These are phyloP conservation scores for Piezodorus guildinii DNA, from an alignment of 1,140 invertebrate genomes.

Conservation along the genomic window DNA sequence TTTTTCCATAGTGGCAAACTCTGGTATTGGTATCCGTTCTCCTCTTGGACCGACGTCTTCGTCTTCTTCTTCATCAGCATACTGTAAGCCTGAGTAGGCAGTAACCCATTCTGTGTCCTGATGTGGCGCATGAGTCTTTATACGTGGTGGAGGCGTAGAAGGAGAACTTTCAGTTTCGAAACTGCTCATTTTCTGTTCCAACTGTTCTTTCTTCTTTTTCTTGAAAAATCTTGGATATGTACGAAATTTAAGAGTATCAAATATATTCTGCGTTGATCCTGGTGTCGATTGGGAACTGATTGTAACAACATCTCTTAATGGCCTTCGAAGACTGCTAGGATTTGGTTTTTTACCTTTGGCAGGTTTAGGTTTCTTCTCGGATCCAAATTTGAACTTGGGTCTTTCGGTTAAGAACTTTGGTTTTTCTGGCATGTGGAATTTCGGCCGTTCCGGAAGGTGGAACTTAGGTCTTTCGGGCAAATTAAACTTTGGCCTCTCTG, in stretches of 20 bases:
- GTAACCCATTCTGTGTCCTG: slow-evolving; percentile 19
- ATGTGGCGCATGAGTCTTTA: slow-evolving; percentile 7
- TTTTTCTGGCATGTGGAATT: slow-evolving; percentile 36
- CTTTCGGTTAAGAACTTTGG: slow-evolving; percentile 48
- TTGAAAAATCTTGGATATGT: slow-evolving; percentile 64
- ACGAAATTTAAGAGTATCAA: slow-evolving; percentile 50
- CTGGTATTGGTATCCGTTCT: slow-evolving; percentile 23
- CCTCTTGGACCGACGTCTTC: slow-evolving; percentile 23
- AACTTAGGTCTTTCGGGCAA: slow-evolving; percentile 47
- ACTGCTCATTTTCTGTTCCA: slow-evolving; percentile 9
- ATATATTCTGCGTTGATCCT: slow-evolving; percentile 38
- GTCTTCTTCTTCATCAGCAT: slow-evolving; percentile 24
- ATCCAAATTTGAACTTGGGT: slow-evolving; percentile 38
- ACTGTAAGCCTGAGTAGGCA: slow-evolving; percentile 8
- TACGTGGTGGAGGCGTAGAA: slow-evolving; percentile 18
- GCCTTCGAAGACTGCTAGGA: slow-evolving; percentile 26
- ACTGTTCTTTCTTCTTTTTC: slow-evolving; percentile 38
- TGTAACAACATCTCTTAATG: slow-evolving; percentile 24
- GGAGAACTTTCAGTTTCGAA: slow-evolving; percentile 24
- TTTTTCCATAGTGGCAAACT: slow-evolving; percentile 22
- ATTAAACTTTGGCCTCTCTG: slow-evolving; percentile 38
- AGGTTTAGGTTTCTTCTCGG: slow-evolving; percentile 6
- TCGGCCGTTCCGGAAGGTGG: slow-evolving; percentile 43
- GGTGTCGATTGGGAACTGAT: slow-evolving; percentile 5
- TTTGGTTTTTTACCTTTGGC: slow-evolving; percentile 39